A percentile compares a stretch with the other conserved stretches of the same genome.
Conservation (phyloP, 2,113 vertebrate genomes). For the Capra hircus region DNA sequence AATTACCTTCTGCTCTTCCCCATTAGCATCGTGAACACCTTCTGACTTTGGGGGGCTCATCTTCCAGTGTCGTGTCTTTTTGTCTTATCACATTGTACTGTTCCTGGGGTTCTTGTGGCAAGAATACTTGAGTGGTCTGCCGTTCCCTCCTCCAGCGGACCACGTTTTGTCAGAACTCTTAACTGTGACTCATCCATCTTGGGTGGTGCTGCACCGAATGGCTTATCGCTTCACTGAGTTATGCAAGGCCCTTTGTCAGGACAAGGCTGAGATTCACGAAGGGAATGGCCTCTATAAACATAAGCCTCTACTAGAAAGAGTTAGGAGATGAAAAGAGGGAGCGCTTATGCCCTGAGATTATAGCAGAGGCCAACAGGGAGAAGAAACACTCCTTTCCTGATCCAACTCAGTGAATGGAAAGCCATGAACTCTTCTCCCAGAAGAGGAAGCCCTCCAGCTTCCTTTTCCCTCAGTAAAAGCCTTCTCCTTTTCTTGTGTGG, state of each 20-base stretch:
- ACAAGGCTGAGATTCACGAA: not conserved
- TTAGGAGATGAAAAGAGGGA: not conserved
- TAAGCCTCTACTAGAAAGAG: not conserved
- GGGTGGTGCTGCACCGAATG: fast-evolving
- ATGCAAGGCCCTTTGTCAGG: not conserved
- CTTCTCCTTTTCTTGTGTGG: no score
- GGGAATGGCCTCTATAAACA: not conserved
- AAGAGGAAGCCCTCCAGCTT: not conserved
- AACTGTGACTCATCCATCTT: not conserved
- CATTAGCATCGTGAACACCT: not conserved
- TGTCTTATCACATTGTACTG: not conserved
- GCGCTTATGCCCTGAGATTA: no score
- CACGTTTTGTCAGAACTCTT: not conserved
- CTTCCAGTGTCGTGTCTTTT: not conserved
- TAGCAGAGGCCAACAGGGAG: not conserved
- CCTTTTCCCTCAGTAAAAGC: not conserved
- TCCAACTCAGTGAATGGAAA: not conserved
- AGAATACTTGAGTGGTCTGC: not conserved
- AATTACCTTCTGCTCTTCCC: not conserved
- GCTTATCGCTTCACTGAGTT: not conserved
- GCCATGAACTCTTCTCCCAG: not conserved
- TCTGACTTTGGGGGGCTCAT: not conserved
- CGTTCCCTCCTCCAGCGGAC: not conserved
- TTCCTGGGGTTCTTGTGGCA: not conserved
- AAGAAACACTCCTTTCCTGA: not conserved